phyloP scores from a whole-genome alignment of 1,140 invertebrate genomes.

The Drosophila sproati region DNA sequence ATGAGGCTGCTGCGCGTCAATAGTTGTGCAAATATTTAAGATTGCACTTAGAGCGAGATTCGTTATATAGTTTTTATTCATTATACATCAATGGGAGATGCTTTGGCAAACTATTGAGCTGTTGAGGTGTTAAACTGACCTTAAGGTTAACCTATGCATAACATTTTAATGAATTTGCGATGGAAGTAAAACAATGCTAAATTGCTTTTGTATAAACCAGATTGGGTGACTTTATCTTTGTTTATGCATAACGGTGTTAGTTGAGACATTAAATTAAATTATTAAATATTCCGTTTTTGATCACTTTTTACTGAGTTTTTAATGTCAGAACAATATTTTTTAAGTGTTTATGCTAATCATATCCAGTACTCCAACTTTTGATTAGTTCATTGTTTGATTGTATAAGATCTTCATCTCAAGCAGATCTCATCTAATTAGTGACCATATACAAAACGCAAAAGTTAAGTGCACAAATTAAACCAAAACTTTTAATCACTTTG shows the following conservation, averaged over 20 bases:
- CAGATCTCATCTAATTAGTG: background rate
- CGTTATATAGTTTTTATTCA: constrained; percentile 5
- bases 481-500: background rate
- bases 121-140: constrained; percentile 34
- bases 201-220: background rate
- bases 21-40: constrained; percentile 66
- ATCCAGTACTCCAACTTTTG: too few species aligned
- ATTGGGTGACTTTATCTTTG: background rate
- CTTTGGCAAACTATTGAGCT: constrained; percentile 11
- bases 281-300: too few species aligned
- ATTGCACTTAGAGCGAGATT: constrained; percentile 61
- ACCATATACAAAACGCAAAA: background rate
- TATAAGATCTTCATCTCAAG: too few species aligned
- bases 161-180: constrained; percentile 11
- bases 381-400: too few species aligned
- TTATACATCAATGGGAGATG: constrained; percentile 3
- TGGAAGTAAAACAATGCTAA: background rate
- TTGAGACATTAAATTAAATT: too few species aligned
- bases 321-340: too few species aligned
- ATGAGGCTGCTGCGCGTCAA: constrained; percentile 52
- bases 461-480: background rate
- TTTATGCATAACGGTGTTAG: background rate
- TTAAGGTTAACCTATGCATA: constrained; percentile 7
- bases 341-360: too few species aligned
- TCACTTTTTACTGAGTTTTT: too few species aligned